Percentiles rank a stretch among this genome's conserved stretches.
phyloP scores from a whole-genome alignment of 2,888 invertebrate genomes.

The Microctonus aethiopoides region DNA sequence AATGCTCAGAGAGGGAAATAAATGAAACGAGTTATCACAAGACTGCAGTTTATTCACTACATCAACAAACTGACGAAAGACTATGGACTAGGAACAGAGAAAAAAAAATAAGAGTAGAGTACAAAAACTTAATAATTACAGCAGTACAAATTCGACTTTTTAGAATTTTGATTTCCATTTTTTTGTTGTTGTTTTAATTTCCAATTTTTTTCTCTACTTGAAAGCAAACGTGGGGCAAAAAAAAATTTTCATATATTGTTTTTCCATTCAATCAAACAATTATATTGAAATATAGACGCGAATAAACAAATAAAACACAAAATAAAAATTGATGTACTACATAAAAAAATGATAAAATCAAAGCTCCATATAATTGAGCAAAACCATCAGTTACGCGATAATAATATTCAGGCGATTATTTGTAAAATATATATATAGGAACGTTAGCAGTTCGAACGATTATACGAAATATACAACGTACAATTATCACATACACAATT shows the following conservation, averaged over 20 bases:
- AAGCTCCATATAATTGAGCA: slow-evolving; percentile 41
- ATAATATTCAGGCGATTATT: not conserved
- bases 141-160: slow-evolving; percentile 1
- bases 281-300: slow-evolving; percentile 19
- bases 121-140: slow-evolving; percentile 40
- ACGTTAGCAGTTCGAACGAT: slow-evolving; percentile 41
- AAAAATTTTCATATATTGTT: not conserved
- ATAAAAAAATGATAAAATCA: slow-evolving; percentile 30
- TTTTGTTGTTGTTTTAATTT: not conserved
- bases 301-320: slow-evolving; percentile 32
- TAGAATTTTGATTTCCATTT: not conserved
- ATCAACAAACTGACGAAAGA: slow-evolving; percentile 62
- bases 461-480: slow-evolving; percentile 43
- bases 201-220: not conserved
- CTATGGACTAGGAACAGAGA: slow-evolving; percentile 36
- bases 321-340: slow-evolving; percentile 11
- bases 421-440: slow-evolving; percentile 35
- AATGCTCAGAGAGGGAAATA: slow-evolving; percentile 61
- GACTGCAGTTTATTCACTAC: slow-evolving; percentile 67
- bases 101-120: slow-evolving; percentile 33
- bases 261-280: not conserved
- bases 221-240: not conserved
- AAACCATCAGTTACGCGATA: slow-evolving; percentile 40
- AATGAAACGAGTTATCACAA: slow-evolving; percentile 65
- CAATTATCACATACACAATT: slow-evolving; percentile 53